phyloP scores from a whole-genome alignment of 2,113 vertebrate species.

The Thalassarche chlororhynchos region DNA sequence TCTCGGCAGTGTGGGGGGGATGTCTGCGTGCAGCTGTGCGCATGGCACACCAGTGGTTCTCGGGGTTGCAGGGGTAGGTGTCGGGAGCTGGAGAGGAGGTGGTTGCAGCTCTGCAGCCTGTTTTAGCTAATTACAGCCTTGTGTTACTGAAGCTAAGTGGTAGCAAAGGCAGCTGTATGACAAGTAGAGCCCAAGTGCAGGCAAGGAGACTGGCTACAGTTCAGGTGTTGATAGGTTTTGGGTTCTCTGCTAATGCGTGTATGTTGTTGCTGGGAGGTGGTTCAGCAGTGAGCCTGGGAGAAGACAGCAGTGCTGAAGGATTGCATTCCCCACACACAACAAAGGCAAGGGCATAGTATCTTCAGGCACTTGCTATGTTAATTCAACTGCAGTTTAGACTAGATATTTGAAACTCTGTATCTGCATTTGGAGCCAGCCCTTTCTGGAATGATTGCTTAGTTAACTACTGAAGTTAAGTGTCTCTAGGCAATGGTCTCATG shows the following conservation, averaged over 20 bases:
- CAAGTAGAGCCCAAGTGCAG: background rate
- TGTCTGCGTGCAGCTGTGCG: background rate
- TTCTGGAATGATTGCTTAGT: background rate
- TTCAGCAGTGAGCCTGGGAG: background rate
- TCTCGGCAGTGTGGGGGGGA: rapidly evolving
- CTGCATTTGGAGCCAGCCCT: background rate
- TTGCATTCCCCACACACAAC: rapidly evolving
- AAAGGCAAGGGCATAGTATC: rapidly evolving
- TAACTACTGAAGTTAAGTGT: background rate
- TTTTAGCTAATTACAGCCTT: background rate
- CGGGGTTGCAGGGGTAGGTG: rapidly evolving
- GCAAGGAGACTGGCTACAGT: background rate
- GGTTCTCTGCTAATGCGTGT: rapidly evolving
- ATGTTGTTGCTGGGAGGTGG: rapidly evolving
- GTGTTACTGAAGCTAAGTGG: rapidly evolving
- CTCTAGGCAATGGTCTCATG: rapidly evolving
- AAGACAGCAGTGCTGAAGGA: rapidly evolving
- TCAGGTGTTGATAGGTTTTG: rapidly evolving
- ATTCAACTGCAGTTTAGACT: background rate
- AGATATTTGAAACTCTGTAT: background rate
- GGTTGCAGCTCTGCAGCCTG: background rate
- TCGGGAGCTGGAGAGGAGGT: background rate
- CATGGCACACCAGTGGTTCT: rapidly evolving
- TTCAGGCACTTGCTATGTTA: background rate
- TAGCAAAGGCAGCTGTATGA: background rate